Percentiles rank a stretch among this genome's conserved stretches.
These are phyloP conservation scores for Theonella swinhoei DNA, from an alignment of 37 sponge, comb jelly and placozoan species.

Conservation along the genomic window DNA sequence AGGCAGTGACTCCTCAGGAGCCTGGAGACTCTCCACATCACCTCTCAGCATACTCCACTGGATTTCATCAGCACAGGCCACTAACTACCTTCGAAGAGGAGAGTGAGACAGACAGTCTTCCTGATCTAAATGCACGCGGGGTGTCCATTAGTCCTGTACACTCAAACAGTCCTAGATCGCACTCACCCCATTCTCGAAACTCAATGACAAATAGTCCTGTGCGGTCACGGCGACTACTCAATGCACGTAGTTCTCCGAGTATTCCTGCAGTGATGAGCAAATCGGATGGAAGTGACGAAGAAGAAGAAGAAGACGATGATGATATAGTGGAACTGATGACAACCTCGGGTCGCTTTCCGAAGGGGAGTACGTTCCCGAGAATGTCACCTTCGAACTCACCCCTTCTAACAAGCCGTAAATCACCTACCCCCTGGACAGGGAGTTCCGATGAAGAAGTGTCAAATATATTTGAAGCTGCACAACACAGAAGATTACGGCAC, in stretches of 20 bases:
- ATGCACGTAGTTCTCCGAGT: conserved; percentile 43
- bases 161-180: not conserved
- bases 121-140: not conserved
- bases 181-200: not conserved
- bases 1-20: not conserved
- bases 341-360: conserved; percentile 61
- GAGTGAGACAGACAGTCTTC: conserved; percentile 54
- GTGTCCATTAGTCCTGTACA: not conserved
- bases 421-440: conserved; percentile 66
- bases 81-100: conserved; percentile 81
- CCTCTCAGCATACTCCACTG: conserved; percentile 1
- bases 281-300: conserved; percentile 78
- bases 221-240: conserved; percentile 39
- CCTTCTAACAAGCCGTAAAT: conserved; percentile 52
- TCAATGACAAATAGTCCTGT: conserved; percentile 5
- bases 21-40: conserved; percentile 1
- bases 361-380: conserved; percentile 33
- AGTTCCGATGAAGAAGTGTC: conserved; percentile 75
- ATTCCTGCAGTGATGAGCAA: conserved; percentile 33
- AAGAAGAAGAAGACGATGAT: conserved; percentile 68
- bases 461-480: conserved; percentile 1
- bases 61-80: conserved; percentile 13
- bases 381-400: conserved; percentile 74
- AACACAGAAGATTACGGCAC: conserved; percentile 1
- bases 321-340: conserved; percentile 79